Evolutionary conservation across 2,113 vertebrate species (phyloP).

Genomic region (Stegostoma tigrinum): DNA sequence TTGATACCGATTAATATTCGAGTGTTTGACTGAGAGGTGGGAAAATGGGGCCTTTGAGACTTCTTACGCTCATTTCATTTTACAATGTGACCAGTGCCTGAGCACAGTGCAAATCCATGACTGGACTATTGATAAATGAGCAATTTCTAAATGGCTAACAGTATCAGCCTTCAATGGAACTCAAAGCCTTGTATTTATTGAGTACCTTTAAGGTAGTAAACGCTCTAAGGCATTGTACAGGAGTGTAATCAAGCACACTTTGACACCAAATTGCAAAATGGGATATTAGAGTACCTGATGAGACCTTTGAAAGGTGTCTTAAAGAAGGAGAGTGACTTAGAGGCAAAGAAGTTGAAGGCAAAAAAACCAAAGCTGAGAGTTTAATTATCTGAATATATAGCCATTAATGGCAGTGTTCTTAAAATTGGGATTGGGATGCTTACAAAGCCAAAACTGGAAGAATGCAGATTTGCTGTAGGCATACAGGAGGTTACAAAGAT

Average conservation of each 20-base stretch:
- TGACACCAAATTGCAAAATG: not conserved
- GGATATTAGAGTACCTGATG: not conserved
- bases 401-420: not conserved
- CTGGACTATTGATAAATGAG: not conserved
- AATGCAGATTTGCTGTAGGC: not conserved
- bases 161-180: not conserved
- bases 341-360: not conserved
- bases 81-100: not conserved
- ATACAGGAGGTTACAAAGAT: too few species aligned
- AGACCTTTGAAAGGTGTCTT: not conserved
- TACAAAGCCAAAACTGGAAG: not conserved
- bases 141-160: not conserved
- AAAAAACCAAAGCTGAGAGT: not conserved
- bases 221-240: not conserved
- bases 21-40: not conserved
- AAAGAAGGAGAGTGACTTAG: not conserved
- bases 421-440: not conserved
- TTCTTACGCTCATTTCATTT: not conserved
- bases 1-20: not conserved
- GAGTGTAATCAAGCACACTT: not conserved
- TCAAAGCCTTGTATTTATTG: not conserved
- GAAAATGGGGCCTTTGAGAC: too few species aligned
- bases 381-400: not conserved
- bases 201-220: not conserved
- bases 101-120: not conserved